A percentile compares a stretch with the other conserved stretches of the same genome.
phyloP scores from a whole-genome alignment of 2,113 vertebrate genomes.

The Mesocricetus auratus region DNA sequence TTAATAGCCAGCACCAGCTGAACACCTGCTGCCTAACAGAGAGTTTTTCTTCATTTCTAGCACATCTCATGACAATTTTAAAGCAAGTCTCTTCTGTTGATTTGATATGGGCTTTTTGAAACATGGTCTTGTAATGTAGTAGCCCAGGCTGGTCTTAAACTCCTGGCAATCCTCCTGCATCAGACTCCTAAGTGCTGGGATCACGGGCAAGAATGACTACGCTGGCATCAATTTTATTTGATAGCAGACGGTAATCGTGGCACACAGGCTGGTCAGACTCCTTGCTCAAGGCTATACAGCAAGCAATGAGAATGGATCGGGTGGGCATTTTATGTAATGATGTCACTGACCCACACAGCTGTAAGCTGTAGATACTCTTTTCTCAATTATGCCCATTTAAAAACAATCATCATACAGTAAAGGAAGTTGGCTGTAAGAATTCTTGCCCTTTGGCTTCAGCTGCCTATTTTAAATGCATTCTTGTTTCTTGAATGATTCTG shows the following conservation, averaged over 20 bases:
- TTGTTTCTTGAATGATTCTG: slow-evolving; percentile 41
- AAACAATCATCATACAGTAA: slow-evolving; percentile 38
- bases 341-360: not conserved
- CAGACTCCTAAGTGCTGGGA: not conserved
- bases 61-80: slow-evolving; percentile 12
- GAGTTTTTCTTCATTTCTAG: slow-evolving; percentile 8
- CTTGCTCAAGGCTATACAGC: slow-evolving; percentile 12
- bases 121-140: not conserved
- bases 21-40: slow-evolving; percentile 27
- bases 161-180: not conserved
- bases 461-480: slow-evolving; percentile 49
- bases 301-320: not conserved
- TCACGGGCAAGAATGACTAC: not conserved
- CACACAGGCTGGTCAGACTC: not conserved
- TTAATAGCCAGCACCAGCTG: not conserved
- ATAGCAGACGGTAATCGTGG: slow-evolving; percentile 15
- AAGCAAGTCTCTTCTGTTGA: slow-evolving; percentile 34
- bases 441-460: slow-evolving; percentile 19
- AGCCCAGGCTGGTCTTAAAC: not conserved
- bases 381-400: slow-evolving; percentile 21
- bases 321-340: not conserved
- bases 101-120: not conserved
- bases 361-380: not conserved
- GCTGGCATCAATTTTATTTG: slow-evolving; percentile 37
- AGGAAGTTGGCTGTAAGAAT: slow-evolving; percentile 40